Evolutionary conservation across 2,888 invertebrate genomes (phyloP), one percentile per base, ranked within the genome.

Genomic region (Synanthedon vespiformis): DNA sequence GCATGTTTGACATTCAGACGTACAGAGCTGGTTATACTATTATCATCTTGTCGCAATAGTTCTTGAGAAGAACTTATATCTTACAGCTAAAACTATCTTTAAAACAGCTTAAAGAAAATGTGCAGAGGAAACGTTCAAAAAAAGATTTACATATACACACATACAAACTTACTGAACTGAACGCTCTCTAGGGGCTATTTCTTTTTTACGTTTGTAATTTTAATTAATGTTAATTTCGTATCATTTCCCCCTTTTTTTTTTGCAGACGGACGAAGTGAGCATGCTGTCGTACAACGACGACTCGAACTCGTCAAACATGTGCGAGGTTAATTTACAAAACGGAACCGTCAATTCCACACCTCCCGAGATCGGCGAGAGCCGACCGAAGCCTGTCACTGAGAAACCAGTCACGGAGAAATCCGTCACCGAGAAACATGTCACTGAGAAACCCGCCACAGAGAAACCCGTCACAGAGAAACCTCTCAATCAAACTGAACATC

Each of bases 291-390:
- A 72, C 78, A 87, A 85, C 59, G 87, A 87, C 11, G 86, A 87
- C 65, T 87, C 87, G 2, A 86, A 87, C 67, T 85, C 86, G 0
- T 84, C 85, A 0, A 80, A 82, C 63, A 57, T 85, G 59, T 83
- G 73, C 61, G 85, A 84, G 52, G 80, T 82, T 50, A 79, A 74
- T 62, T 53, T 81, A 3, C 77, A 71, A 57, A 78, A 76, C 54
- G 77, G 77, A 1, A 55, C 54, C n/a, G 48, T 51, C 4, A 53
- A 54, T 18, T 51, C 54, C 34, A 57, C 57, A n/a, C 50, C 59
- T 3, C 13, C 57, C 2, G 60, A 63, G n/a, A 53, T 56, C 3
- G 54, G 53, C 51, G 60, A 56, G 6, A 58, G 56, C 51, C 61
- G 65, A 49, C 54, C 68, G 8, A 50, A 50, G 14, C 27, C 40